Base-by-base conservation (phyloP, 2,888 invertebrate genomes). In the Euproctis similis region DNA sequence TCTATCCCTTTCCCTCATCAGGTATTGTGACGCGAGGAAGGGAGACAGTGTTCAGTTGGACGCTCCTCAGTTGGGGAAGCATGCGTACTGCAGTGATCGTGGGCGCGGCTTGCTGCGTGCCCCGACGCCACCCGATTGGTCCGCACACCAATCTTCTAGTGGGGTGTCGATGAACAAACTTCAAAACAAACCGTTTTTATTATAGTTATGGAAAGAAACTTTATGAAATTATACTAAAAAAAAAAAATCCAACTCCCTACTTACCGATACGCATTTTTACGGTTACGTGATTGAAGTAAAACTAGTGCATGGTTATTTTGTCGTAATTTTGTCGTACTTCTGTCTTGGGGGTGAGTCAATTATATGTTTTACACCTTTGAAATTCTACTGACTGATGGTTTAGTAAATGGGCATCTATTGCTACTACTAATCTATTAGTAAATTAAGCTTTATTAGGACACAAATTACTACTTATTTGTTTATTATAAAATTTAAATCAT, bases 21-120 rank as follows among this genome's bases (percentile, higher is more conserved):
- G 12, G 4, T 11, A 39, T 34, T 37, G 14, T 34, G 46, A 48
- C 58, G 39, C 11, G 68, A 39, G 60, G 39, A 65, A 82, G 55
- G 19, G 68, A 61, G 81, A 78, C 49, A 36, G 54, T 42, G 34
- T 39, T 50, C 44, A 43, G 38, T 43, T 31, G 50, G 47, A 50
- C 42, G 50, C 59, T 61, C 47, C 68, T 65, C 53, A 68, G 72
- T 70, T 66, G 47, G 59, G 37, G 46, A 69, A 67, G 71, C 76
- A 75, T 78, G 82, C 84, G 82, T 75, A 74, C 52, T 81, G 77
- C 77, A 81, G 65, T 61, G 62, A 59, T 57, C 42, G 61, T 65
- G 72, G 84, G 81, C 69, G 80, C 70, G 66, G 78, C 69, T 54
- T 58, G 40, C 40, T 71, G 70, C 70, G 72, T 71, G 57, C 36